Conservation (phyloP, 1,140 invertebrate genomes). For the Solen grandis region DNA sequence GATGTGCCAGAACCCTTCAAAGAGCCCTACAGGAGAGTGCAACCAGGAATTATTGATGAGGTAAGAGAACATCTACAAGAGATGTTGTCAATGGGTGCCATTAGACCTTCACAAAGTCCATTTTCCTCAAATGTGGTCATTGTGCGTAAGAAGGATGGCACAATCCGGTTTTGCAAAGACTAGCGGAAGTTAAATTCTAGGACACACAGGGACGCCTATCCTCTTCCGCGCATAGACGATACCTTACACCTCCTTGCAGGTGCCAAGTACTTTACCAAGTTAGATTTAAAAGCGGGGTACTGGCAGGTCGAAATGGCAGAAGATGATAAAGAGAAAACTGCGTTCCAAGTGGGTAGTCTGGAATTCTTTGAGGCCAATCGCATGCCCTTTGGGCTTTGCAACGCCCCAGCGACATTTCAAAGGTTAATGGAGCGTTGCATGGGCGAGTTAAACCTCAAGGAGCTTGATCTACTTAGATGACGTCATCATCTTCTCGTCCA, state of each 20-base stretch:
- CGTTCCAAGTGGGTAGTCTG: conserved; percentile 1
- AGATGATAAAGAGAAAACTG: conserved; percentile 5
- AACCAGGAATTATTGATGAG: not conserved
- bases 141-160: not conserved
- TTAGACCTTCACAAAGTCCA: not conserved
- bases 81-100: conserved; percentile 18
- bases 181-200: not conserved
- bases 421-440: conserved; percentile 16
- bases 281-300: not conserved
- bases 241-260: conserved; percentile 5
- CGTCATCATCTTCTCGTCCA: conserved; percentile 48
- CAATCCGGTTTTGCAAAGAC: conserved; percentile 3
- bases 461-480: conserved; percentile 59
- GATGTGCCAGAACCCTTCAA: not conserved
- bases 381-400: not conserved
- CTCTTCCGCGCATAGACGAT: not conserved
- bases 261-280: not conserved
- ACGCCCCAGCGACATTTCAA: no score
- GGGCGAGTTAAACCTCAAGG: conserved; percentile 11
- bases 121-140: not conserved
- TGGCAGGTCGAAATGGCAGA: conserved; percentile 22
- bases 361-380: not conserved
- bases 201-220: not conserved
- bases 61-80: conserved; percentile 10
- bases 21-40: conserved; percentile 1